Base-by-base conservation (phyloP, 35 echinoderm and acorn worm species). In the Anneissia japonica region DNA sequence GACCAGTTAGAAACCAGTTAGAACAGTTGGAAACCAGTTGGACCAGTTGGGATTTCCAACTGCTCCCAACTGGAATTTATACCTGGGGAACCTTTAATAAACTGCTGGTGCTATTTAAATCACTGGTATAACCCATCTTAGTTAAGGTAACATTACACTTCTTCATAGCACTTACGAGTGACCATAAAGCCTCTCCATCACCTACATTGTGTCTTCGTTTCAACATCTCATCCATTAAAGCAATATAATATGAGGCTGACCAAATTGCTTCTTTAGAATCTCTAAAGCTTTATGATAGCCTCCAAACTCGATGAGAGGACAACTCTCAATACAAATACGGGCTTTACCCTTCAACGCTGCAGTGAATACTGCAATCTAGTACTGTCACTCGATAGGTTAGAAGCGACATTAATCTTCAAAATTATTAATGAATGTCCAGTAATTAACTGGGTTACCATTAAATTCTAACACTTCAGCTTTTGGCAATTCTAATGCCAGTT, bases 351-450 rank as follows among this genome's bases (percentile, higher is more conserved):
- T 81, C 79, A 81, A 38, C 9, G 79, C 79, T 81, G 79, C 31
- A 81, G 32, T 36, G 35, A 38, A n/a, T 81, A 81, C 35, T 81
- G 79, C 35, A 81, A 39, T 32, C 36, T 29, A 29, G 79, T 36
- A 5, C 28, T 34, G 32, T 36, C 37, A 34, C 36, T 46, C 31
- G 64, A 4, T 23, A 86, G 13, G 34, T 77, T 77, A 37, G 4
- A 75, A 0, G 85, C 85, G 29, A 87, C 74, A 72, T 87, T 87
- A 1, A 79, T 83, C 40, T 87, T 87, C 74, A 35, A 87, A 87
- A 79, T 87, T 79, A 11, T 34, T 40, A 28, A 87, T 87, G 32
- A 87, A 87, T 9, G 74, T 46, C 85, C 85, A 87, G 30, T 87
- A 87, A 40, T 87, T 75, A 40, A 87, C 43, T 39, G 75, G 37